phyloP scores from a whole-genome alignment of 2,113 vertebrate species.

The Chelonoidis abingdonii region DNA sequence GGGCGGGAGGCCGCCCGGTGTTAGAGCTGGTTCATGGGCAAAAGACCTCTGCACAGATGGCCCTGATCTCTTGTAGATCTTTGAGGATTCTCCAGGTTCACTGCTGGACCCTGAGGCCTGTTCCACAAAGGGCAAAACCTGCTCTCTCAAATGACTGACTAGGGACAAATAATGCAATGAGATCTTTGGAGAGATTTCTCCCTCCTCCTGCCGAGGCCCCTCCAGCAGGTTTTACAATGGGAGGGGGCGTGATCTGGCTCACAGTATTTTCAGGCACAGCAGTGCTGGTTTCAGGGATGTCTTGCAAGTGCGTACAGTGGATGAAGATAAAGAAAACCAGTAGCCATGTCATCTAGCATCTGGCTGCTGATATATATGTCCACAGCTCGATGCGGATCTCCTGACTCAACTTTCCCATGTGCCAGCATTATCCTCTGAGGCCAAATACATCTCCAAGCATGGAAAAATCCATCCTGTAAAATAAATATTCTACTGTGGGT shows the following conservation, averaged over 20 bases:
- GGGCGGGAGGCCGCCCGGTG: not conserved
- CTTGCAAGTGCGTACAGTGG: not conserved
- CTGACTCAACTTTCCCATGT: fast-evolving
- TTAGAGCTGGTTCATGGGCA: not conserved
- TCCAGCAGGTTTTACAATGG: not conserved
- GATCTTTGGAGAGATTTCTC: not conserved
- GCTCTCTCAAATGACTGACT: not conserved
- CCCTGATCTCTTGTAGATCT: not conserved
- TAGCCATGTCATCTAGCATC: not conserved
- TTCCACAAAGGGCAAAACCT: not conserved
- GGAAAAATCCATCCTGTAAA: not conserved
- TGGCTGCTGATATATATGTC: not conserved
- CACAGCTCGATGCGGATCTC: not conserved
- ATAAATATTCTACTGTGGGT: not conserved
- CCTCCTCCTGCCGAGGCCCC: fast-evolving
- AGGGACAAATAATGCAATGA: not conserved
- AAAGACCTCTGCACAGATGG: not conserved
- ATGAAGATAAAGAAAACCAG: not conserved
- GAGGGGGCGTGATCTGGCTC: not conserved
- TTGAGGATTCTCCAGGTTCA: not conserved
- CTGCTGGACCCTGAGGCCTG: not conserved
- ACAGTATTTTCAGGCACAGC: not conserved
- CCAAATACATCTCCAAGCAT: not conserved
- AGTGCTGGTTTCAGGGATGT: not conserved
- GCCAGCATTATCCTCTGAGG: not conserved